Evolutionary conservation across 92 coral and sea anemone genomes (phyloP).

Genomic region (Micromussa lordhowensis): DNA sequence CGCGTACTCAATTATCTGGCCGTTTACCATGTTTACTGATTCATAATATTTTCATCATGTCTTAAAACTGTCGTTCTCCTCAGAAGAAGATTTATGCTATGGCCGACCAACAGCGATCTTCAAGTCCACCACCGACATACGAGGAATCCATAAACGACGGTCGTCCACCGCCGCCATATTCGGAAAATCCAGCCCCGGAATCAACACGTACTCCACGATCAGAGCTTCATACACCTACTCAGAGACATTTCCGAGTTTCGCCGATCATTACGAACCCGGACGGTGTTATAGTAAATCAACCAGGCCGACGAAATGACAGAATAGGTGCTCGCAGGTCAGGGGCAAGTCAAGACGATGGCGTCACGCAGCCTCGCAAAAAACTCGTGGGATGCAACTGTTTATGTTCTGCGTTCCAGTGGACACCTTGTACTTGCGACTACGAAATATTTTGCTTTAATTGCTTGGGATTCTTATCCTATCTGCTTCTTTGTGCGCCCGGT

Average conservation of each 20-base stretch:
- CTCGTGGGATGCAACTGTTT: slow-evolving; percentile 54
- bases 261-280: slow-evolving; percentile 19
- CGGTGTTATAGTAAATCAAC: slow-evolving; percentile 16
- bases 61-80: neutral
- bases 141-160: slow-evolving; percentile 60
- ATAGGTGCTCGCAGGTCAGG: neutral
- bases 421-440: slow-evolving; percentile 56
- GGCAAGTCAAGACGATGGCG: neutral
- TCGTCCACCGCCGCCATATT: slow-evolving; percentile 64
- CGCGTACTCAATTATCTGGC: slow-evolving; percentile 7
- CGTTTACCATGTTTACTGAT: neutral
- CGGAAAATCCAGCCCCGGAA: slow-evolving; percentile 37
- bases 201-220: slow-evolving; percentile 5
- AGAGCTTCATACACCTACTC: neutral
- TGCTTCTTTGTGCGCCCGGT: slow-evolving; percentile 66
- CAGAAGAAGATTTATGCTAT: neutral
- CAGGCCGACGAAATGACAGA: slow-evolving; percentile 6
- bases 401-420: slow-evolving; percentile 77
- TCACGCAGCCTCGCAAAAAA: slow-evolving; percentile 16
- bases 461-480: slow-evolving; percentile 53
- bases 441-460: slow-evolving; percentile 83
- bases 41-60: neutral
- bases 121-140: slow-evolving; percentile 76
- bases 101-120: slow-evolving; percentile 12
- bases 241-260: slow-evolving; percentile 5